Conservation (phyloP, 2,113 vertebrate genomes). For the Peromyscus leucopus region DNA sequence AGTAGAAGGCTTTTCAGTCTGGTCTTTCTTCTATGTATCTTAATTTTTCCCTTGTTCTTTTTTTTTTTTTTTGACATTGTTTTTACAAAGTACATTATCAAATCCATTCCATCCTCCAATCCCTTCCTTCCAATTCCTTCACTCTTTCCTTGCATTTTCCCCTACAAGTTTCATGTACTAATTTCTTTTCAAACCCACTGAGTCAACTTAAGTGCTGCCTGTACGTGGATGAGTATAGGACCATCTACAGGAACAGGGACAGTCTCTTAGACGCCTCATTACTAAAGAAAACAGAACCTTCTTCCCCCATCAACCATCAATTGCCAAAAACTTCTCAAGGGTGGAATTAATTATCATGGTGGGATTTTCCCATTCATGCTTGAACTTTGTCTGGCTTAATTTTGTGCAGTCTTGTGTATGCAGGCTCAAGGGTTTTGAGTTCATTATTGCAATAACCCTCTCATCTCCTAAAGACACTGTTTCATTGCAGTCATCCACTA, state of each 20-base stretch:
- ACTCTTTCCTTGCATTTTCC: neutral
- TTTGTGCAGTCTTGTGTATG: too few species aligned
- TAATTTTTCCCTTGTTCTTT: neutral
- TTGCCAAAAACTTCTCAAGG: neutral
- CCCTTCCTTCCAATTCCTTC: neutral
- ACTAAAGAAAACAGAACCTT: too few species aligned
- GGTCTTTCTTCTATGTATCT: neutral
- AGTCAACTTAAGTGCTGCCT: neutral
- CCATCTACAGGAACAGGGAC: too few species aligned
- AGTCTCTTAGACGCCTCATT: too few species aligned
- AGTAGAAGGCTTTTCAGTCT: neutral
- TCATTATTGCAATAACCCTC: neutral
- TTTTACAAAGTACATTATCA: neutral
- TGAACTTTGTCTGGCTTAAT: neutral
- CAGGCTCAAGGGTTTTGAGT: neutral
- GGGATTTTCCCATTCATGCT: neutral
- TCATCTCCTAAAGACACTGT: neutral
- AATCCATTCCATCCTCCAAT: neutral
- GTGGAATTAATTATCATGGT: neutral
- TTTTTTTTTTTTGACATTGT: neutral
- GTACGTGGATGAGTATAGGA: too few species aligned
- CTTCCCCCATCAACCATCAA: neutral
- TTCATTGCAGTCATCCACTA: neutral
- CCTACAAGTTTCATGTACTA: too few species aligned
- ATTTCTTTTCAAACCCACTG: neutral